Percentiles rank a stretch among this genome's conserved stretches.
phyloP scores from a whole-genome alignment of 2,797 vertebrate genomes.

The Tadarida brasiliensis region DNA sequence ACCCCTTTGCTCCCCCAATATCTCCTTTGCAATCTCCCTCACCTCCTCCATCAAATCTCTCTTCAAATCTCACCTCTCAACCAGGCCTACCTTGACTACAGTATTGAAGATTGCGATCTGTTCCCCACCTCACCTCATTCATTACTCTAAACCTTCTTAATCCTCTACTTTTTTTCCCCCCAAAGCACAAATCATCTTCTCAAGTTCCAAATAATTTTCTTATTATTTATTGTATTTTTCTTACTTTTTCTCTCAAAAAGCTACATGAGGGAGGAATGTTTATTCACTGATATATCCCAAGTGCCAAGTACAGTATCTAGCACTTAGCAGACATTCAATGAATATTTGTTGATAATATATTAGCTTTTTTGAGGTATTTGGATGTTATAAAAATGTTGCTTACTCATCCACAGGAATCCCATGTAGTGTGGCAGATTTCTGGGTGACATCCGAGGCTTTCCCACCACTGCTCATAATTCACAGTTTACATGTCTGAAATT shows the following conservation, averaged over 20 bases:
- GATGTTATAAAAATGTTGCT: not conserved
- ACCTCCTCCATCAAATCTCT: not conserved
- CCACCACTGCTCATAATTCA: not conserved
- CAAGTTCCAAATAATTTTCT: not conserved
- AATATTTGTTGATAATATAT: not conserved
- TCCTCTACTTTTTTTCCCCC: not conserved
- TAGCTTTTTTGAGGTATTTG: not conserved
- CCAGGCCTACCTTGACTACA: not conserved
- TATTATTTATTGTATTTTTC: not conserved
- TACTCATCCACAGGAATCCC: not conserved
- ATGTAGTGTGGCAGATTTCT: not conserved
- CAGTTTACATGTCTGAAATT: not conserved
- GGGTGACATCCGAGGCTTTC: not conserved
- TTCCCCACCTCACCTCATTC: no score
- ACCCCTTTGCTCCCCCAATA: fast-evolving
- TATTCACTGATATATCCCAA: not conserved
- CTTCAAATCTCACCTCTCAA: not conserved
- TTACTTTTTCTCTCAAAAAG: not conserved
- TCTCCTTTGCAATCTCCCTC: not conserved
- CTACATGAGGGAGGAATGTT: not conserved
- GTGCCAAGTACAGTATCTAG: not conserved
- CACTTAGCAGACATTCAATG: not conserved
- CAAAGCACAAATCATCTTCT: not conserved
- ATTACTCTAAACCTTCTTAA: not conserved
- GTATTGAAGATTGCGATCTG: not conserved